Percentiles rank a stretch among this genome's conserved stretches.
Evolutionary conservation across 2,797 vertebrate genomes (phyloP).

Genomic region (Meriones psammophilus): DNA sequence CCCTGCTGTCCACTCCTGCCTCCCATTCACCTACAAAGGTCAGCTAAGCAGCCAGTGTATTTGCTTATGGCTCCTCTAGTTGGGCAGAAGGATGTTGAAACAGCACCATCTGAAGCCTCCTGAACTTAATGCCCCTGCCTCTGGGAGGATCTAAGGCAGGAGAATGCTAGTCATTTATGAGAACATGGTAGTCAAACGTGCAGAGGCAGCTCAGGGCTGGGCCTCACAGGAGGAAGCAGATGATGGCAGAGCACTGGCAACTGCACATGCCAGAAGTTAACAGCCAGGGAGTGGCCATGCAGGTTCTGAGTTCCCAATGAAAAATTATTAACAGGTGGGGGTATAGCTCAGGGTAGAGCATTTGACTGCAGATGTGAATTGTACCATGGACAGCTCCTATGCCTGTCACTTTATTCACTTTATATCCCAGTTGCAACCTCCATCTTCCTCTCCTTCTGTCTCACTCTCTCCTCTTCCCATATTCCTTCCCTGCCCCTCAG

Average conservation of each 20-base stretch:
- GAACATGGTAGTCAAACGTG: neutral
- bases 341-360: slow-evolving; percentile 89
- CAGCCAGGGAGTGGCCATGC: neutral
- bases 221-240: neutral
- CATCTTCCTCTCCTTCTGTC: no score
- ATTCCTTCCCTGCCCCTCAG: no score
- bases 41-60: neutral
- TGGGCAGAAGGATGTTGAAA: neutral
- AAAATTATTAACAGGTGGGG: slow-evolving; percentile 63
- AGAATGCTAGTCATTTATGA: neutral
- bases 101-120: neutral
- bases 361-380: slow-evolving; percentile 90
- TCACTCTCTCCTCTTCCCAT: no score
- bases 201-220: neutral
- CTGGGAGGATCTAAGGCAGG: no score
- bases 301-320: neutral
- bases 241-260: no score
- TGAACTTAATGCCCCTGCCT: neutral
- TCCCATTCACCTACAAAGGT: neutral
- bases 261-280: neutral
- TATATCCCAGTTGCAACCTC: no score
- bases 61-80: neutral
- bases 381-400: no score
- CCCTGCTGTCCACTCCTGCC: no score
- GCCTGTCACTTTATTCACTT: no score